phyloP scores from a whole-genome alignment of 2,113 vertebrate species.

The Falco punctatus region DNA sequence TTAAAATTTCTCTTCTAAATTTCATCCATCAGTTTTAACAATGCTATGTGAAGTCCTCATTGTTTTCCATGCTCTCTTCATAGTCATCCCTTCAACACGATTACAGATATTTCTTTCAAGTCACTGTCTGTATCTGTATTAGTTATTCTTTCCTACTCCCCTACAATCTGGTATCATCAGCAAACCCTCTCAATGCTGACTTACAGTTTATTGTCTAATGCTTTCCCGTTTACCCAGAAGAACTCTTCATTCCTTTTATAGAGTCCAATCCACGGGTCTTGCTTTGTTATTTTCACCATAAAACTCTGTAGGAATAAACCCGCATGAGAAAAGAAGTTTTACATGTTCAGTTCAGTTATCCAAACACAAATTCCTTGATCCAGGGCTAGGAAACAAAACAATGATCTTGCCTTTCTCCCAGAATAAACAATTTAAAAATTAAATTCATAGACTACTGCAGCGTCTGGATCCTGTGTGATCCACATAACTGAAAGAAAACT shows the following conservation, averaged over 20 bases:
- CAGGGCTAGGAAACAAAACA: neutral
- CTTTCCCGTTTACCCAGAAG: constrained; percentile 49
- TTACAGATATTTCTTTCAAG: neutral
- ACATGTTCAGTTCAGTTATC: neutral
- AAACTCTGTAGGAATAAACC: constrained; percentile 41
- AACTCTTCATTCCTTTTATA: constrained; percentile 22
- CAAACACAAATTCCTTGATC: neutral
- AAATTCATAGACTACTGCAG: neutral
- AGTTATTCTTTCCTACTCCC: neutral
- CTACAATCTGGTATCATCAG: neutral
- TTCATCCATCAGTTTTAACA: neutral
- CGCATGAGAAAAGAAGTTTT: neutral
- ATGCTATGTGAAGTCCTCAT: neutral
- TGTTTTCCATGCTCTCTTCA: neutral
- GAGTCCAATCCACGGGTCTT: constrained; percentile 60
- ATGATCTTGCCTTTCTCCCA: neutral
- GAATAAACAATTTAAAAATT: neutral
- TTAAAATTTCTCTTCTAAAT: neutral
- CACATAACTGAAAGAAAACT: neutral
- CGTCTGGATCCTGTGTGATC: neutral
- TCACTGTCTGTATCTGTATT: neutral
- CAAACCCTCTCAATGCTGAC: neutral
- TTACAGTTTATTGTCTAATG: constrained; percentile 44
- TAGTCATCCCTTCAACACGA: neutral
- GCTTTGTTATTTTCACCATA: constrained; percentile 59